Conservation (phyloP, 2,113 vertebrate genomes). For the Hypomesus transpacificus region DNA sequence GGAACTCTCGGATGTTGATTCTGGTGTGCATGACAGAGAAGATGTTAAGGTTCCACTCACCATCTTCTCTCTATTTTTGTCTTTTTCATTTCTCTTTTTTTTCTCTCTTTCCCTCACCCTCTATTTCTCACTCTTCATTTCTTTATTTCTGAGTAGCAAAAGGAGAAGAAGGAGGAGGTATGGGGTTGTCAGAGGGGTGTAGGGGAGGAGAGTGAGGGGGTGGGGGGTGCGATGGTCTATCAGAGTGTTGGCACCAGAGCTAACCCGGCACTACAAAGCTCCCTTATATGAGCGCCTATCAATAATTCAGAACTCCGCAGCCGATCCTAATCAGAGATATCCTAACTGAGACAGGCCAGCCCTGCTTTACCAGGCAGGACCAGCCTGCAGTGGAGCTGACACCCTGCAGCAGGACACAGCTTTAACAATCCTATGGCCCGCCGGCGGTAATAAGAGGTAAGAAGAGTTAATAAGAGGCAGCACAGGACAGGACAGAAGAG, state of each 20-base stretch:
- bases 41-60: neutral
- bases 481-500: too few relatives aligned
- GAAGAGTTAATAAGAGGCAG: too few relatives aligned
- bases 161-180: too few relatives aligned
- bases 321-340: slow-evolving; percentile 53
- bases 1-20: too few relatives aligned
- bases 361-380: too few relatives aligned
- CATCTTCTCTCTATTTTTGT: slow-evolving; percentile 45
- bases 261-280: slow-evolving; percentile 55
- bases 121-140: slow-evolving; percentile 23
- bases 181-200: neutral
- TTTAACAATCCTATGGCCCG: too few relatives aligned
- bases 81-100: slow-evolving; percentile 27
- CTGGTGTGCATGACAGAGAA: neutral
- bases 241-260: slow-evolving; percentile 53
- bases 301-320: slow-evolving; percentile 66
- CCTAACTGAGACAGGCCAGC: neutral
- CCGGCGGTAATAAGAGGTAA: too few relatives aligned
- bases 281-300: slow-evolving; percentile 60
- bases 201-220: neutral
- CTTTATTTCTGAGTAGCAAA: slow-evolving; percentile 17
- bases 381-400: too few relatives aligned
- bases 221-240: slow-evolving; percentile 21
- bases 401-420: too few relatives aligned
- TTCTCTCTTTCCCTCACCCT: slow-evolving; percentile 23